These are phyloP conservation scores for Dasypolia templi DNA, from an alignment of 2,888 invertebrate genomes.

Conservation along the genomic window DNA sequence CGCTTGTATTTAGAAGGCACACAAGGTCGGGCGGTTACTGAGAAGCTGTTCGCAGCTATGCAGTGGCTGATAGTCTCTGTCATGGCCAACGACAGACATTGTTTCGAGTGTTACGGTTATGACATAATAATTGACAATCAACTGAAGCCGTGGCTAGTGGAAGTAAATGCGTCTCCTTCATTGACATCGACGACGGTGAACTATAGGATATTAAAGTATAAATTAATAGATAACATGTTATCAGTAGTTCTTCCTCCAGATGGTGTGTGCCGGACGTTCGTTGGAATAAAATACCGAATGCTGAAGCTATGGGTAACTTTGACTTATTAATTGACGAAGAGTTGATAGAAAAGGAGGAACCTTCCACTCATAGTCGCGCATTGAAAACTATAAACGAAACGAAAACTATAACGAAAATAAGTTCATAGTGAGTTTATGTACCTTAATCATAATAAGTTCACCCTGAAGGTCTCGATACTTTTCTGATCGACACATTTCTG, in stretches of 20 bases:
- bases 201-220: slow-evolving; percentile 98
- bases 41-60: slow-evolving; percentile 96
- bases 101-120: slow-evolving; percentile 98
- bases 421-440: neutral
- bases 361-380: slow-evolving; percentile 69
- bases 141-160: slow-evolving; percentile 98
- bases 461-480: neutral
- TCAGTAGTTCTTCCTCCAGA: slow-evolving; percentile 97
- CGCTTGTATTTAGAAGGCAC: slow-evolving; percentile 97
- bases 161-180: slow-evolving; percentile 99
- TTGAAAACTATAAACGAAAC: no score
- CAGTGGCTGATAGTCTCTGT: slow-evolving; percentile 97
- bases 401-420: slow-evolving; percentile 68
- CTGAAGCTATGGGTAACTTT: slow-evolving; percentile 95
- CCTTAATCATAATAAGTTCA: slow-evolving; percentile 2
- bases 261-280: slow-evolving; percentile 96
- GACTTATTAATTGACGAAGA: slow-evolving; percentile 96
- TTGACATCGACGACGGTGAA: slow-evolving; percentile 98
- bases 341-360: slow-evolving; percentile 92
- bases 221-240: slow-evolving; percentile 97
- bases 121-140: slow-evolving; percentile 99
- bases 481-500: neutral
- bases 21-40: slow-evolving; percentile 96
- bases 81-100: slow-evolving; percentile 97
- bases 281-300: slow-evolving; percentile 95